phyloP scores from a whole-genome alignment of 1,140 invertebrate genomes.

The Diabrotica virgifera region DNA sequence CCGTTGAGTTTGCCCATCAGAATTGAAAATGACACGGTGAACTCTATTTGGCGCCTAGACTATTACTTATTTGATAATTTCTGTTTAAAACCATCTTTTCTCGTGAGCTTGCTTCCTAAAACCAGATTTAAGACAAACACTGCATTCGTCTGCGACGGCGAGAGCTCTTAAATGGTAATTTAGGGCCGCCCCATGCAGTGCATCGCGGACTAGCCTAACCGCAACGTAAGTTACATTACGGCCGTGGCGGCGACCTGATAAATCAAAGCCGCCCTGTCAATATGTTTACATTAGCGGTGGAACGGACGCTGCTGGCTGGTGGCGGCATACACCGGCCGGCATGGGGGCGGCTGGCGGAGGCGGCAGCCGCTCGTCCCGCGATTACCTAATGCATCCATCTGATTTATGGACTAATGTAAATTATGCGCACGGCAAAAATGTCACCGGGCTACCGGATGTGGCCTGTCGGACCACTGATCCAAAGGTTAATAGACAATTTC shows the following conservation, averaged over 20 bases:
- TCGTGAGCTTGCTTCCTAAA: too few species aligned
- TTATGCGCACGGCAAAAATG: not conserved
- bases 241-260: not conserved
- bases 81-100: too few species aligned
- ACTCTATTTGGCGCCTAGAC: too few species aligned
- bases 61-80: too few species aligned
- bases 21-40: too few species aligned
- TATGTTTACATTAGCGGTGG: conserved; percentile 2
- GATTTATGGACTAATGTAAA: conserved; percentile 1
- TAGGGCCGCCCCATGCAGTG: too few species aligned
- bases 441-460: not conserved
- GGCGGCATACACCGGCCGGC: not conserved
- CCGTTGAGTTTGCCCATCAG: too few species aligned
- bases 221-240: not conserved
- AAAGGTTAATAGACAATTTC: too few species aligned
- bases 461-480: not conserved
- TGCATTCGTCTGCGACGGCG: too few species aligned
- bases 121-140: too few species aligned
- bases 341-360: too few species aligned
- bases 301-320: not conserved
- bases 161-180: too few species aligned
- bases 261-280: conserved; percentile 1
- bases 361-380: not conserved
- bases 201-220: not conserved
- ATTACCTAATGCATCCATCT: not conserved